A percentile compares a stretch with the other conserved stretches of the same genome.
phyloP scores from a whole-genome alignment of 2,797 vertebrate species.

The Hafferia zeledoni region DNA sequence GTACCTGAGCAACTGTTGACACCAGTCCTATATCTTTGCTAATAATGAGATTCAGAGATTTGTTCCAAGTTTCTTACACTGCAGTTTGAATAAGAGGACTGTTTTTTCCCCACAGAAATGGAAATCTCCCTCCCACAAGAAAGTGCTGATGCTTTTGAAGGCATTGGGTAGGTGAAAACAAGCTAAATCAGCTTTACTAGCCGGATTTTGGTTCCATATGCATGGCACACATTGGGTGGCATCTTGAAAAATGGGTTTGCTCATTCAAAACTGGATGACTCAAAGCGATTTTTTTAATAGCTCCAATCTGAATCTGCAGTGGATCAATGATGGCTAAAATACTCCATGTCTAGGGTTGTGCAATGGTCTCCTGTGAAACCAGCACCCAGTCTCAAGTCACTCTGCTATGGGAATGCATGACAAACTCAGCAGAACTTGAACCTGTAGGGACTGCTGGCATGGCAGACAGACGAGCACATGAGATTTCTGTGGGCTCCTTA shows the following conservation, averaged over 20 bases:
- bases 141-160: conserved; percentile 25
- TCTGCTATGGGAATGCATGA: neutral
- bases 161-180: neutral
- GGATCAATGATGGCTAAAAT: neutral
- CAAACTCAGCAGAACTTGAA: conserved; percentile 30
- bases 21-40: neutral
- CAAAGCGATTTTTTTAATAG: neutral
- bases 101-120: neutral
- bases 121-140: neutral
- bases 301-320: conserved; percentile 16
- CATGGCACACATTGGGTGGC: neutral
- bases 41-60: conserved; percentile 5
- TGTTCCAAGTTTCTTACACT: conserved; percentile 8
- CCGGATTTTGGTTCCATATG: neutral
- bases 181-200: neutral
- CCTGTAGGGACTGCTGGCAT: neutral
- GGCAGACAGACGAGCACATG: neutral
- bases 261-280: conserved; percentile 5
- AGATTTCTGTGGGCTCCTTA: neutral
- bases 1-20: conserved; percentile 4
- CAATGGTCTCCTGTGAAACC: conserved; percentile 14
- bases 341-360: neutral
- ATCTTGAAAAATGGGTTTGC: neutral
- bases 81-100: neutral
- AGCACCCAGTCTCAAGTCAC: neutral